Evolutionary conservation across 2,888 invertebrate species (phyloP).

Genomic region (Tetrapedia diversipes): DNA sequence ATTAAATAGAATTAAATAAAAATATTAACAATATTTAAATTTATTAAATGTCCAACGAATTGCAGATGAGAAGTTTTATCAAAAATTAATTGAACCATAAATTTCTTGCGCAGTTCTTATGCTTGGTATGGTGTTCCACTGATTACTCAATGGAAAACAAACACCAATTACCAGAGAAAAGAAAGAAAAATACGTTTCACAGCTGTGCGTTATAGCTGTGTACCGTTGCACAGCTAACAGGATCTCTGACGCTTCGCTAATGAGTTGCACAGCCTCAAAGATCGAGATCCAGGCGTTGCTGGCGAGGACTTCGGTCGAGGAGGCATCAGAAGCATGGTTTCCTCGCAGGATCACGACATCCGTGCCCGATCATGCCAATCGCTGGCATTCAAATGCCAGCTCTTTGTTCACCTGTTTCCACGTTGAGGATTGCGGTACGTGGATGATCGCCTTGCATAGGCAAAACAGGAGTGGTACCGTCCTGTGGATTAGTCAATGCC

Average conservation of each 20-base stretch:
- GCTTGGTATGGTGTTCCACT: too few species aligned
- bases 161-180: too few species aligned
- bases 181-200: too few species aligned
- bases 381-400: slow-evolving; percentile 78
- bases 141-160: too few species aligned
- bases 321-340: slow-evolving; percentile 39
- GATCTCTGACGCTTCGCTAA: slow-evolving; percentile 15
- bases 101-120: too few species aligned
- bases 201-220: too few species aligned
- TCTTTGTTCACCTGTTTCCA: slow-evolving; percentile 72
- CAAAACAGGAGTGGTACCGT: slow-evolving; percentile 37
- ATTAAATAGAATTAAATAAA: too few species aligned
- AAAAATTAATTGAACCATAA: too few species aligned
- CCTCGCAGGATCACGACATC: slow-evolving; percentile 63
- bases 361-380: slow-evolving; percentile 55
- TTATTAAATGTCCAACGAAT: too few species aligned
- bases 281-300: slow-evolving; percentile 30
- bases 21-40: too few species aligned
- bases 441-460: slow-evolving; percentile 43
- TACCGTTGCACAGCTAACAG: too few species aligned
- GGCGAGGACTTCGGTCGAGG: neutral
- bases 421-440: slow-evolving; percentile 57
- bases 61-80: too few species aligned
- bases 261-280: slow-evolving; percentile 2
- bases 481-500: neutral